These are phyloP conservation scores for Hozukius guyotensis DNA, from an alignment of 2,797 vertebrate species.

Conservation along the genomic window DNA sequence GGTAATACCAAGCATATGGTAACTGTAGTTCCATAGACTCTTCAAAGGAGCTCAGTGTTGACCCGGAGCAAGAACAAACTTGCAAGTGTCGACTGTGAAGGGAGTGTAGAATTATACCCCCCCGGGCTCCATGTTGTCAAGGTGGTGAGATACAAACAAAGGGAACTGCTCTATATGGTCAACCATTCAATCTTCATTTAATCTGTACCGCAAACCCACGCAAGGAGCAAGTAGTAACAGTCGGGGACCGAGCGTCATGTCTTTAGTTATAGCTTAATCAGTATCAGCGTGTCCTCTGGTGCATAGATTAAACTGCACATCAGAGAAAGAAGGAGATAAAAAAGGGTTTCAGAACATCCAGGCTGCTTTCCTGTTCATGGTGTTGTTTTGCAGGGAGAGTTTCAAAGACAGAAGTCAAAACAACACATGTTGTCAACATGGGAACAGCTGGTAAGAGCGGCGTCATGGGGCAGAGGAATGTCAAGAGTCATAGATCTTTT, in stretches of 20 bases:
- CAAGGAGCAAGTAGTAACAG: background rate
- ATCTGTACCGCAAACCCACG: background rate
- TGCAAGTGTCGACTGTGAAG: constrained; percentile 46
- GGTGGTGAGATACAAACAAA: constrained; percentile 23
- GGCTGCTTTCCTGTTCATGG: constrained; percentile 41
- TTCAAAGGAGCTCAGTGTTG: constrained; percentile 70
- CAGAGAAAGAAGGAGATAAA: background rate
- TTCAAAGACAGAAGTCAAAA: constrained; percentile 73
- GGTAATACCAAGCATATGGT: constrained; percentile 78
- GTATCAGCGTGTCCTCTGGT: constrained; percentile 5
- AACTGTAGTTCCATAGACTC: constrained; percentile 58
- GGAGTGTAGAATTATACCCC: constrained; percentile 55
- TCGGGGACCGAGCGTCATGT: background rate
- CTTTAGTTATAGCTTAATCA: constrained; percentile 10
- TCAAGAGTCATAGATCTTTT: constrained; percentile 68
- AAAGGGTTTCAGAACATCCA: constrained; percentile 26
- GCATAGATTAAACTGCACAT: constrained; percentile 20
- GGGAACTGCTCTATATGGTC: background rate
- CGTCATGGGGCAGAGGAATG: constrained; percentile 66
- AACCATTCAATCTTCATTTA: background rate
- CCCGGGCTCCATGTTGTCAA: constrained; percentile 45
- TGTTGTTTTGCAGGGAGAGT: constrained; percentile 64
- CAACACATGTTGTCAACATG: constrained; percentile 67
- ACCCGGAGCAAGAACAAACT: constrained; percentile 74
- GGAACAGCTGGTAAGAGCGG: constrained; percentile 73